Percentiles rank a stretch among this genome's conserved stretches.
Evolutionary conservation across 2,113 vertebrate genomes (phyloP).

Genomic region (Archilochus colubris): DNA sequence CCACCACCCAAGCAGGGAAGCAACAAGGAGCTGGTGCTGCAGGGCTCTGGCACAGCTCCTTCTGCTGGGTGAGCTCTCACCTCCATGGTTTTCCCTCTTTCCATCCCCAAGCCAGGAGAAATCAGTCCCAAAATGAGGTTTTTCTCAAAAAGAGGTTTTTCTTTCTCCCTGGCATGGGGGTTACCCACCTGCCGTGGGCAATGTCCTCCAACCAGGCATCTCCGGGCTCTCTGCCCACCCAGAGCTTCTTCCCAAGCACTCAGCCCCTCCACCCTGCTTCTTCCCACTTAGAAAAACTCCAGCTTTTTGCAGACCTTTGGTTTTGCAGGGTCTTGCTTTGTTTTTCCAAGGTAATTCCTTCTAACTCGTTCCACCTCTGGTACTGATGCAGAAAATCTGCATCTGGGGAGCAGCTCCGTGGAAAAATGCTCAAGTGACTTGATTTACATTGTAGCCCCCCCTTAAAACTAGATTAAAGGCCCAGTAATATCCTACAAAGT

Average conservation of each 20-base stretch:
- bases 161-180: background rate
- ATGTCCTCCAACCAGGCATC: accelerated
- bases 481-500: background rate
- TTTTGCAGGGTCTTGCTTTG: background rate
- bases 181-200: background rate
- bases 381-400: background rate
- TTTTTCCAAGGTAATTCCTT: background rate
- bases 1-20: accelerated
- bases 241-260: background rate
- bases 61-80: background rate
- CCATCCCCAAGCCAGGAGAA: background rate
- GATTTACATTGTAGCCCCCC: background rate
- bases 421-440: background rate
- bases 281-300: background rate
- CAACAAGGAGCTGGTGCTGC: background rate
- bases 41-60: background rate
- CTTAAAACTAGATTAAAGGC: background rate
- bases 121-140: background rate
- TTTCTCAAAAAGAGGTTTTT: background rate
- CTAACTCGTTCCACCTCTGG: background rate
- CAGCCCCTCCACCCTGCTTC: accelerated
- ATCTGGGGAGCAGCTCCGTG: background rate
- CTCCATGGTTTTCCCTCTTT: background rate
- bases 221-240: background rate
- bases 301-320: background rate